Conservation (phyloP, 2,113 vertebrate species). For the Oncorhynchus gorbuscha region DNA sequence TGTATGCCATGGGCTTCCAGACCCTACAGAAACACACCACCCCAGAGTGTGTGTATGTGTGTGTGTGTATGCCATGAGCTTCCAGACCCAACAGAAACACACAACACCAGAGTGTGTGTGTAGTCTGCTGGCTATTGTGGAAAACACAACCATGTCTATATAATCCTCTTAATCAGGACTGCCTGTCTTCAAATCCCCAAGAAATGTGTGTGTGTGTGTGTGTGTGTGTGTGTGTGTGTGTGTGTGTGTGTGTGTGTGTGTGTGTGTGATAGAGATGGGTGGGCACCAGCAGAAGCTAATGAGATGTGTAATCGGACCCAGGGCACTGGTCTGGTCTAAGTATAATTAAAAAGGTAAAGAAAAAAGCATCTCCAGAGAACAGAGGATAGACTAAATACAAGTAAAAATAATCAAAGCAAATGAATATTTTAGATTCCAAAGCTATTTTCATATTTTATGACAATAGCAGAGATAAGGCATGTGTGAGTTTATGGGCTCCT, state of each 20-base stretch:
- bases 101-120: not conserved
- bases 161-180: slow-evolving; percentile 60
- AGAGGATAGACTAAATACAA: no score
- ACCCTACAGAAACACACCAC: no score
- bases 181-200: slow-evolving; percentile 21
- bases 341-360: slow-evolving; percentile 57
- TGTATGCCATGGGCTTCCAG: no score
- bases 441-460: not conserved
- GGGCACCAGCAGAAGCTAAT: slow-evolving; percentile 38
- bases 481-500: no score
- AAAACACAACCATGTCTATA: slow-evolving; percentile 37
- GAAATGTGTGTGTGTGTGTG: slow-evolving; percentile 33
- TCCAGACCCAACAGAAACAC: no score
- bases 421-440: not conserved
- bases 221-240: slow-evolving; percentile 24
- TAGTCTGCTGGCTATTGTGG: slow-evolving; percentile 11
- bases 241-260: slow-evolving; percentile 39
- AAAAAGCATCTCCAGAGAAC: slow-evolving; percentile 9
- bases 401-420: no score
- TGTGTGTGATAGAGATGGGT: not conserved
- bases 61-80: no score
- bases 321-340: slow-evolving; percentile 37
- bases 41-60: no score
- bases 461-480: no score
- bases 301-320: slow-evolving; percentile 61